Base-by-base conservation (phyloP, 2,113 vertebrate genomes). In the Lontra canadensis region DNA sequence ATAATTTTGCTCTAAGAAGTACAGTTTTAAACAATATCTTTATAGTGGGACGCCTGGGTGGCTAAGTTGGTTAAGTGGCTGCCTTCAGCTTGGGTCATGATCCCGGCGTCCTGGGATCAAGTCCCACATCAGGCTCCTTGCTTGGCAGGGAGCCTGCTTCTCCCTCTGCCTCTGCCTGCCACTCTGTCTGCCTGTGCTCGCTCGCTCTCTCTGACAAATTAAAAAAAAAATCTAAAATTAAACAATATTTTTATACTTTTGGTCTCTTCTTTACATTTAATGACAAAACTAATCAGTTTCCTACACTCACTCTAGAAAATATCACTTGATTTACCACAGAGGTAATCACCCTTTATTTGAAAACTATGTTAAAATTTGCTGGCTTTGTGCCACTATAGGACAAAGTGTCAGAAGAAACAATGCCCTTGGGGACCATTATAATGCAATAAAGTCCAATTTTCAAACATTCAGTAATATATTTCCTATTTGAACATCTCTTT, bases 401-500 rank as follows among this genome's bases (percentile, higher is more conserved):
- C 44, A 67, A 92, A 81, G 10, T 87, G 13, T 61, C 39, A 88
- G n/a, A 94, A 73, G 83, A 80, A 88, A 86, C 3, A 29, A 83
- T 63, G 26, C 14, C 67, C 15, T 82, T 84, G 57, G 14, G 12
- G 44, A 84, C 31, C 2, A 21, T 78, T 88, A 79, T 25, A 94
- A 71, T 7, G 47, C 76, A 61, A 39, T 69, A 34, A 94, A 84
- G 36, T 92, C 65, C 20, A 63, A 47, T 88, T 80, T 80, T 88
- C 84, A 92, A 67, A 79, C 42, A 47, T 76, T 81, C 23, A 69
- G 42, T 47, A 91, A 31, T 31, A 0, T 47, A 71, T 79, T 84
- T 84, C 52, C 92, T 67, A 79, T 63, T 78, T 78, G 52, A 94
- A 94, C 57, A 67, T 87, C 39, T 78, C 47, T 84, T 74, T 80